Conservation (phyloP, 2,888 invertebrate genomes). For the Lepidonotus clava region DNA sequence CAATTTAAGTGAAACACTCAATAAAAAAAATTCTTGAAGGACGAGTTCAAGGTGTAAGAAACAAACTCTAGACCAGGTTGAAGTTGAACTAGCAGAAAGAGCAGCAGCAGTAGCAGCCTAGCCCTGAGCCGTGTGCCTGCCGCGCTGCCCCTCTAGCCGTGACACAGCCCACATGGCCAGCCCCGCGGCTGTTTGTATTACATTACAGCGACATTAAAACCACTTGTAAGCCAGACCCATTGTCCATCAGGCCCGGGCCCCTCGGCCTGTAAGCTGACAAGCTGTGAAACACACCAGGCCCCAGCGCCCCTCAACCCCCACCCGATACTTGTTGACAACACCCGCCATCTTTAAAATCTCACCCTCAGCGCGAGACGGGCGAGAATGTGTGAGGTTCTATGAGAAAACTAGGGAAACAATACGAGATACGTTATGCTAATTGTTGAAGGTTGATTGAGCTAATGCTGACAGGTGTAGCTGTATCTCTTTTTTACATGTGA, state of each 20-base stretch:
- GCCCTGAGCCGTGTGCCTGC: no score
- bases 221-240: conserved; percentile 39
- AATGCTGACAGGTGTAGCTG: no score
- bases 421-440: no score
- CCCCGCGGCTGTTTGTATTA: conserved; percentile 37
- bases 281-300: conserved; percentile 29
- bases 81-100: no score
- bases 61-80: no score
- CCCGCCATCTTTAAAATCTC: background rate
- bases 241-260: background rate
- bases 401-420: no score
- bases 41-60: no score
- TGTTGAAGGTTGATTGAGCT: no score
- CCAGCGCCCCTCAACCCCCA: background rate
- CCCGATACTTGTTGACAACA: conserved; percentile 15
- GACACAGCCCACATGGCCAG: conserved; percentile 9
- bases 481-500: no score
- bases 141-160: background rate
- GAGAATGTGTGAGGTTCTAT: background rate
- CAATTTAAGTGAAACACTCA: no score
- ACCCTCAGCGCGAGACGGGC: background rate
- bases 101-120: no score
- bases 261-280: background rate
- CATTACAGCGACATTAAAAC: conserved; percentile 44
- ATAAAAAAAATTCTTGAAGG: no score